These are phyloP conservation scores for Eremobia ochroleuca DNA, from an alignment of 2,888 invertebrate species.

Conservation along the genomic window DNA sequence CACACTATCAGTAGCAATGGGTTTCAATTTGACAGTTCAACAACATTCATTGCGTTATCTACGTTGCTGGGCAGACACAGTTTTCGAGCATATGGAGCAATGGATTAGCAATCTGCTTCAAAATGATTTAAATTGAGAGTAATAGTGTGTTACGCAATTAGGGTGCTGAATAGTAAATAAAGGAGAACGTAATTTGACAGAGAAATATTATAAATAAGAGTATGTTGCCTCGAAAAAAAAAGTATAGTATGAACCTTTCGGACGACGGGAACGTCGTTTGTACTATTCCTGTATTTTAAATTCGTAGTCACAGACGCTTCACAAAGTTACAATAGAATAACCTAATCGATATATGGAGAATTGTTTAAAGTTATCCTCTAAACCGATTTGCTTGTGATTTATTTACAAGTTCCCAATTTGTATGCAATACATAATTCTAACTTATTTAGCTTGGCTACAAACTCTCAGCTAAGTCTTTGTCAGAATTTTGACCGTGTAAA, in stretches of 20 bases:
- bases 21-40: too few relatives aligned
- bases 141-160: too few relatives aligned
- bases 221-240: too few relatives aligned
- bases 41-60: too few relatives aligned
- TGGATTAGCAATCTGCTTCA: too few relatives aligned
- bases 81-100: too few relatives aligned
- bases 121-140: too few relatives aligned
- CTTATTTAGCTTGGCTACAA: neutral
- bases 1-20: too few relatives aligned
- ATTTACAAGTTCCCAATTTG: slow-evolving; percentile 33
- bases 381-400: slow-evolving; percentile 53
- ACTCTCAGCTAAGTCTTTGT: neutral
- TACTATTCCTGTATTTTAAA: slow-evolving; percentile 35
- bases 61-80: too few relatives aligned
- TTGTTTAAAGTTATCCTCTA: slow-evolving; percentile 56
- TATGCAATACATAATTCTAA: slow-evolving; percentile 1
- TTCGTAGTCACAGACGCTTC: slow-evolving; percentile 37
- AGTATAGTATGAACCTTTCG: neutral
- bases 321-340: slow-evolving; percentile 60
- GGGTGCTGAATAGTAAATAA: too few relatives aligned
- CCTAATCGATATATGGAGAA: slow-evolving; percentile 51
- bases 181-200: neutral
- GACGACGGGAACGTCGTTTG: neutral
- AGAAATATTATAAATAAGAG: neutral
- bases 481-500: neutral